Evolutionary conservation across 2,888 invertebrate species (phyloP).

Genomic region (Tetragnatha montana): DNA sequence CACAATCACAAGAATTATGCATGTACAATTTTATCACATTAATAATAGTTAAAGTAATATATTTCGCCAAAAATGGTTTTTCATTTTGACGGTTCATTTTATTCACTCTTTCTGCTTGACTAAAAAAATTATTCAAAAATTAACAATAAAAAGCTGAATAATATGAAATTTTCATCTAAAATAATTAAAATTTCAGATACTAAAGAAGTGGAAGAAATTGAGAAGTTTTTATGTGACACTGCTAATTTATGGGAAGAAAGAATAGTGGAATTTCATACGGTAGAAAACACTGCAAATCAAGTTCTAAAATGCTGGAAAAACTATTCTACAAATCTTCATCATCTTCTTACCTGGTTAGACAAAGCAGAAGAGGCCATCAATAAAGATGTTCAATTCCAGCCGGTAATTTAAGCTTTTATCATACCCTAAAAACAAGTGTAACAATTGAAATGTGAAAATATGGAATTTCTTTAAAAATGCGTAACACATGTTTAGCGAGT

Average conservation of each 20-base stretch:
- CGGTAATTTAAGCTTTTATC: slow-evolving; percentile 77
- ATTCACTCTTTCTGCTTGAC: too few relatives aligned
- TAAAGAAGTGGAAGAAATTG: slow-evolving; percentile 66
- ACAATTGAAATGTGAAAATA: too few relatives aligned
- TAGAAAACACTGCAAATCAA: slow-evolving; percentile 89
- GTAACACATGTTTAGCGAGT: too few relatives aligned
- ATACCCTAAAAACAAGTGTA: background rate
- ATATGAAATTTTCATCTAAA: too few relatives aligned
- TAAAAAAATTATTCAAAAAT: too few relatives aligned
- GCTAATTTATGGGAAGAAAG: slow-evolving; percentile 92
- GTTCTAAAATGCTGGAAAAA: slow-evolving; percentile 75
- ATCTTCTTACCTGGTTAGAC: slow-evolving; percentile 81
- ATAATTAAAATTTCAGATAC: slow-evolving; percentile 9
- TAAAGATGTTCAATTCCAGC: slow-evolving; percentile 84
- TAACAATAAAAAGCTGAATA: too few relatives aligned
- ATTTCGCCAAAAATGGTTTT: too few relatives aligned
- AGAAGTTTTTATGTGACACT: slow-evolving; percentile 86
- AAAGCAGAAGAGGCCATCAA: slow-evolving; percentile 87
- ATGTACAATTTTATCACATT: too few relatives aligned
- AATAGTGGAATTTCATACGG: slow-evolving; percentile 91
- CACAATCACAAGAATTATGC: too few relatives aligned
- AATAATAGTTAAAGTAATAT: too few relatives aligned
- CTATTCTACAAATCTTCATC: slow-evolving; percentile 73
- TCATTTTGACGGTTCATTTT: too few relatives aligned
- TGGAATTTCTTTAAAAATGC: too few relatives aligned